Percentiles rank a stretch among this genome's conserved stretches.
Conservation (phyloP, 2,797 vertebrate genomes). For the Hapalemur alaotrensis region DNA sequence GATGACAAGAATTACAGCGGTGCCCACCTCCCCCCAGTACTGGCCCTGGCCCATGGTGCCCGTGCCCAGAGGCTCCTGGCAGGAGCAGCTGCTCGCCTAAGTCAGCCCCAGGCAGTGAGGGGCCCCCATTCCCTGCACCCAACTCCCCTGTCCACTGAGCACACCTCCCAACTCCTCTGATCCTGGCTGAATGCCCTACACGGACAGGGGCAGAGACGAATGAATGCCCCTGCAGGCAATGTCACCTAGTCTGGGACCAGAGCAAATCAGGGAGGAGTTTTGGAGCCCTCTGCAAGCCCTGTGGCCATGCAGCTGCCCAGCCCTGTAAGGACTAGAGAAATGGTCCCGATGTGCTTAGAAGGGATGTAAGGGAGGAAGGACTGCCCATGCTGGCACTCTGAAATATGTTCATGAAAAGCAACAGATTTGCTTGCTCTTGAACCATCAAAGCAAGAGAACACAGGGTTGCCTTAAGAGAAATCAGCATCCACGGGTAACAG, state of each 20-base stretch:
- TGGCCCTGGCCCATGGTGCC: accelerated
- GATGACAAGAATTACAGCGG: accelerated
- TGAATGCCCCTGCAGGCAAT: accelerated
- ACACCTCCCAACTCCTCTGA: neutral
- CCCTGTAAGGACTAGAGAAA: neutral
- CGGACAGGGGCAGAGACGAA: accelerated
- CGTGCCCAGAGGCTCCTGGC: neutral
- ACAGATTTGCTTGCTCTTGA: neutral
- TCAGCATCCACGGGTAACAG: neutral
- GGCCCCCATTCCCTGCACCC: neutral
- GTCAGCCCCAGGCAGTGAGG: accelerated
- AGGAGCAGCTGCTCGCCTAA: neutral
- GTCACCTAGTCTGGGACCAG: neutral
- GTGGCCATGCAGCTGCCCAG: neutral
- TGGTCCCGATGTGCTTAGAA: accelerated
- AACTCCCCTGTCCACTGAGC: neutral
- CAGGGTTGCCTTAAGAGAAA: neutral
- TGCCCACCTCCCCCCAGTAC: neutral
- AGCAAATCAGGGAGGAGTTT: neutral
- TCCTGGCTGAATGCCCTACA: neutral
- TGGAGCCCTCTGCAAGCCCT: neutral
- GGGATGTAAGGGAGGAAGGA: neutral
- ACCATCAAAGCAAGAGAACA: neutral
- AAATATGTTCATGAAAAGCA: neutral
- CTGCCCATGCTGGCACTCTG: neutral